Evolutionary conservation across 2,888 invertebrate species (phyloP).

Genomic region (Gari tellinella): DNA sequence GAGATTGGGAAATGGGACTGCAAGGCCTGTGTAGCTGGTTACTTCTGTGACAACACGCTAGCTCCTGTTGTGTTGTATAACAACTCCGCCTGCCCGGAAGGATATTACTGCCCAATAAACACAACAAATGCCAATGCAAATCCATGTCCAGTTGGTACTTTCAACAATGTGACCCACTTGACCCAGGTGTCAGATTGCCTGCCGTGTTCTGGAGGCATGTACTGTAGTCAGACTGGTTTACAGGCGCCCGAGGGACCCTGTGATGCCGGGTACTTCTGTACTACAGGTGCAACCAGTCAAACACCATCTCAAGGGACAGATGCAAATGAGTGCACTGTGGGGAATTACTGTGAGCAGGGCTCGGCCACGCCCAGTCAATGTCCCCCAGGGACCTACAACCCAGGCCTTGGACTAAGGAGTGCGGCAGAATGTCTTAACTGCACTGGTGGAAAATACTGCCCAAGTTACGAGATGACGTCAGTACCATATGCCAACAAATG

Average conservation of each 20-base stretch:
- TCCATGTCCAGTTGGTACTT: slow-evolving; percentile 81
- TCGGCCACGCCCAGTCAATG: slow-evolving; percentile 71
- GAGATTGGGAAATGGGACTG: slow-evolving; percentile 74
- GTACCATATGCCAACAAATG: slow-evolving; percentile 64
- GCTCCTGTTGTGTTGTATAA: slow-evolving; percentile 80
- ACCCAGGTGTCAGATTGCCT: slow-evolving; percentile 72
- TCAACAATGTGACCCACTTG: slow-evolving; percentile 77
- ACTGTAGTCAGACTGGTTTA: slow-evolving; percentile 74
- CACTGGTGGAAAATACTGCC: slow-evolving; percentile 78
- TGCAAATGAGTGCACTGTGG: slow-evolving; percentile 78
- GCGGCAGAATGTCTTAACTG: slow-evolving; percentile 74
- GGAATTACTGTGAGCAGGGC: slow-evolving; percentile 80
- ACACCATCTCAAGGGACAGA: slow-evolving; percentile 72
- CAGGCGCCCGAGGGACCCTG: slow-evolving; percentile 70
- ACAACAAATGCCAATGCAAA: slow-evolving; percentile 72
- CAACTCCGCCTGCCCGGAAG: slow-evolving; percentile 75
- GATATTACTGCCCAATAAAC: slow-evolving; percentile 79
- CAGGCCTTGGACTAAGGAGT: slow-evolving; percentile 63
- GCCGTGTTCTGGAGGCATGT: slow-evolving; percentile 77
- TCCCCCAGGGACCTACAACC: slow-evolving; percentile 75
- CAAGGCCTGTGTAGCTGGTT: slow-evolving; percentile 80
- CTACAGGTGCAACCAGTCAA: slow-evolving; percentile 70
- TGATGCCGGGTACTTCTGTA: slow-evolving; percentile 77
- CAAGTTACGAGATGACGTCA: slow-evolving; percentile 72
- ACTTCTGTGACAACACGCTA: slow-evolving; percentile 78